Evolutionary conservation across 2,888 invertebrate genomes (phyloP), one percentile per base, ranked within the genome.

Genomic region (Osmoderma eremita): DNA sequence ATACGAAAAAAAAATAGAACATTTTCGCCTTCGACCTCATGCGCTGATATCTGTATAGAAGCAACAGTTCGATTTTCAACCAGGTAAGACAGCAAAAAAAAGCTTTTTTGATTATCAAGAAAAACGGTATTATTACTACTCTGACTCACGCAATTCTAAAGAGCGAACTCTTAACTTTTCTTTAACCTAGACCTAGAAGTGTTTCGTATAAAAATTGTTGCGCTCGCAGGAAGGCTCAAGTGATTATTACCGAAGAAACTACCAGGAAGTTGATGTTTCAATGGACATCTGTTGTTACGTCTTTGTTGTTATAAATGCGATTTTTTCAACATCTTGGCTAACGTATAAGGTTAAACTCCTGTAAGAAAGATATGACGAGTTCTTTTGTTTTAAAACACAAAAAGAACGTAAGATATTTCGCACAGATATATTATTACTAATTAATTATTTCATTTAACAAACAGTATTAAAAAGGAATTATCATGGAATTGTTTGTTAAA

Each of bases 41-140:
- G 56, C 70, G 71, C 71, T 71, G 71, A 71, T 67, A 68, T 68
- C 48, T 68, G 10, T 10, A 30, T 64, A 69, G 61, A 64, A 54
- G 69, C 63, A 73, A 72, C 71, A 72, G 71, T 72, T 73, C n/a
- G n/a, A 72, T 42, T 67, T 69, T 69, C 68, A 69, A 70, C 30
- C 73, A 73, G 74, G 74, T 74, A 71, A 74, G 73, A 65, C 67
- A 67, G 69, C 67, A 69, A 66, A 63, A 63, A n/a, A n/a, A n/a
- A n/a, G n/a, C n/a, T 48, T 45, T 65, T 24, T 61, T 6, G 13
- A 20, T 42, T 45, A 13, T 61, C n/a, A n/a, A n/a, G n/a, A n/a
- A n/a, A n/a, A n/a, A n/a, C n/a, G n/a, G n/a, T n/a, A n/a, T n/a
- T n/a, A n/a, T n/a, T 22, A 22, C 36, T 10, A 6, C 5, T 4